Conservation (phyloP, 2,797 vertebrate species). For the Dendrocincla fuliginosa region DNA sequence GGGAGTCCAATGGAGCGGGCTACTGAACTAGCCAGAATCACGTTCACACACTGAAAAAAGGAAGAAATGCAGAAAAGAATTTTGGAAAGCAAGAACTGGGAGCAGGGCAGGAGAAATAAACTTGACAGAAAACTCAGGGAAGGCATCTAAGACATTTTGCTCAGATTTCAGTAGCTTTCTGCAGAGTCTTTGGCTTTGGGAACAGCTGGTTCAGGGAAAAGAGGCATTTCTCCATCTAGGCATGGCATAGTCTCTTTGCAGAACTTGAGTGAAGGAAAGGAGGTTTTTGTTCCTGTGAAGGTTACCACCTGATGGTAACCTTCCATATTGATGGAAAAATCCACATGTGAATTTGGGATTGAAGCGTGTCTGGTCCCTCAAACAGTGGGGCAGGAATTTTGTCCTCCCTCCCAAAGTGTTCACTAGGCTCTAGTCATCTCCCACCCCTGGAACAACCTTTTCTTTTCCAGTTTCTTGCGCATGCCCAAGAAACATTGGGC, state of each 20-base stretch:
- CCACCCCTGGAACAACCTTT: neutral
- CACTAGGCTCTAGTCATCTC: neutral
- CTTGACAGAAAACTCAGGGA: neutral
- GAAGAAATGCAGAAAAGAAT: neutral
- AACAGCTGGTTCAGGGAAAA: neutral
- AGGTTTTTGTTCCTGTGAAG: neutral
- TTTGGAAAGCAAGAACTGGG: neutral
- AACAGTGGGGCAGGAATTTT: neutral
- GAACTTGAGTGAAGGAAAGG: neutral
- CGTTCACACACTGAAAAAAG: neutral
- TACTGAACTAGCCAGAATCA: neutral
- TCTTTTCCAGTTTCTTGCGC: neutral
- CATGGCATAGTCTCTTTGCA: neutral
- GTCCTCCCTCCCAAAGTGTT: fast-evolving
- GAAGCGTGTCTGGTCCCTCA: neutral
- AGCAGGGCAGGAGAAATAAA: neutral
- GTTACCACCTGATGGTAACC: neutral
- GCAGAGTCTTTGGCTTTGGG: neutral
- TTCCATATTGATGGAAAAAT: neutral
- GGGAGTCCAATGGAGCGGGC: neutral
- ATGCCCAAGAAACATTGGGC: fast-evolving
- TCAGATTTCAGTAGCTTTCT: neutral
- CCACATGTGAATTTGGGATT: neutral
- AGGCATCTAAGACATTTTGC: neutral
- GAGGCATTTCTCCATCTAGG: neutral